A percentile compares a stretch with the other conserved stretches of the same genome.
Conservation (phyloP, 2,797 vertebrate genomes). For the Bryconaethiops microstoma region DNA sequence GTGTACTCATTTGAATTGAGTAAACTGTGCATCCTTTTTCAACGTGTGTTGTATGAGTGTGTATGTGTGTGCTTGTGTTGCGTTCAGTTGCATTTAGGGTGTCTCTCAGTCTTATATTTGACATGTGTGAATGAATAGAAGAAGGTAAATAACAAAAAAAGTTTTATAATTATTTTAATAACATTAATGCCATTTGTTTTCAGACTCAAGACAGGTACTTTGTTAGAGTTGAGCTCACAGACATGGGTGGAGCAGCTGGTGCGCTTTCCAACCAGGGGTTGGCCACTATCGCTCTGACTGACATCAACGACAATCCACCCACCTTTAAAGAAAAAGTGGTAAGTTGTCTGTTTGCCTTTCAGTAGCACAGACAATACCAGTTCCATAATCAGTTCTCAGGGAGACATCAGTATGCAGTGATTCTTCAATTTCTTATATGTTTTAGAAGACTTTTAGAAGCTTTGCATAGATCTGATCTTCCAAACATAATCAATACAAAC, state of each 20-base stretch:
- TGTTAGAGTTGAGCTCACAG: constrained; percentile 79
- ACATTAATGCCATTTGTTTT: constrained; percentile 35
- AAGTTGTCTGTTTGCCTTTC: constrained; percentile 57
- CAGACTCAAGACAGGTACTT: constrained; percentile 72
- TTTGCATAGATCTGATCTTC: too few species aligned
- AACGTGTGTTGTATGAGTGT: neutral
- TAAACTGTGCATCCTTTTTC: neutral
- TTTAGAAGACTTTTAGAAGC: too few species aligned
- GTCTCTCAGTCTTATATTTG: neutral
- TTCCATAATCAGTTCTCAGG: neutral
- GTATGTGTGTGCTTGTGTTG: neutral
- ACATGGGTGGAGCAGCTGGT: constrained; percentile 77
- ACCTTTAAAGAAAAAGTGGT: constrained; percentile 73
- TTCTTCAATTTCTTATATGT: neutral
- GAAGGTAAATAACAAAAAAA: too few species aligned
- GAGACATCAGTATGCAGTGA: neutral
- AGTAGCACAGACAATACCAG: neutral
- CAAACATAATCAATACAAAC: too few species aligned
- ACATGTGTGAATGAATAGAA: neutral
- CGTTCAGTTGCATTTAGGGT: neutral
- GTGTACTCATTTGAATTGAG: neutral
- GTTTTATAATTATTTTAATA: neutral
- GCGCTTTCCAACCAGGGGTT: constrained; percentile 76
- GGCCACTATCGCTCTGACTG: constrained; percentile 69
- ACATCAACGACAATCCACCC: constrained; percentile 84